Percentiles rank a stretch among this genome's conserved stretches.
Conservation (phyloP, 2,797 vertebrate genomes). For the Tokudaia muenninki region DNA sequence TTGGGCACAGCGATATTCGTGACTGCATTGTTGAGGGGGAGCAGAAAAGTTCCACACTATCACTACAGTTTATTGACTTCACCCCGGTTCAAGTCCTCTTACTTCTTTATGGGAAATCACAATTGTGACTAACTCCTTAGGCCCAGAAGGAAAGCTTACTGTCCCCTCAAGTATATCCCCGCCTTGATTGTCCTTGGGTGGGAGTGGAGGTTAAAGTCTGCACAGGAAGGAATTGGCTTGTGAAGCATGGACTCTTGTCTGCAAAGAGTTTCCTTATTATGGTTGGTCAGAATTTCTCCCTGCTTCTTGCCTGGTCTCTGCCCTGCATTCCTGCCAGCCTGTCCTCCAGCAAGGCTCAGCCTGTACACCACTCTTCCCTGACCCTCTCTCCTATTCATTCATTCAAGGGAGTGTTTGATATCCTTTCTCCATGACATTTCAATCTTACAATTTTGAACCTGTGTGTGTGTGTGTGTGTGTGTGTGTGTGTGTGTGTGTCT, state of each 20-base stretch:
- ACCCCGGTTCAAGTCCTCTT: neutral
- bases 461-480: neutral
- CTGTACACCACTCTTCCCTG: fast-evolving
- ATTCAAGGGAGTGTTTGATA: neutral
- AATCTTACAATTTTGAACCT: neutral
- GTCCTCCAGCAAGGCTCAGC: neutral
- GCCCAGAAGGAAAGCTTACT: neutral
- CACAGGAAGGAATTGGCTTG: neutral
- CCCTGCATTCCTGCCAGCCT: neutral
- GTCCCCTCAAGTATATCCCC: neutral
- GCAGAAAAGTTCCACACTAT: neutral
- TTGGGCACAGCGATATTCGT: neutral
- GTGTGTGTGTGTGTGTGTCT: neutral
- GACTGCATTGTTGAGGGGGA: too few relatives aligned
- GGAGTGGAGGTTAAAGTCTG: neutral
- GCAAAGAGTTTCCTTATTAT: neutral
- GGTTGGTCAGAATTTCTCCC: neutral
- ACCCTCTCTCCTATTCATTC: neutral
- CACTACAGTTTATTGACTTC: neutral
- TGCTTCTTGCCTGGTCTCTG: too few relatives aligned
- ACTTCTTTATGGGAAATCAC: neutral
- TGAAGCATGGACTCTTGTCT: neutral
- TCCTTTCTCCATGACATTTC: neutral
- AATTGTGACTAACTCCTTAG: neutral
- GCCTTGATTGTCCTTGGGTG: neutral